Evolutionary conservation across 2,113 vertebrate species (phyloP).

Genomic region (Xenopus laevis): DNA sequence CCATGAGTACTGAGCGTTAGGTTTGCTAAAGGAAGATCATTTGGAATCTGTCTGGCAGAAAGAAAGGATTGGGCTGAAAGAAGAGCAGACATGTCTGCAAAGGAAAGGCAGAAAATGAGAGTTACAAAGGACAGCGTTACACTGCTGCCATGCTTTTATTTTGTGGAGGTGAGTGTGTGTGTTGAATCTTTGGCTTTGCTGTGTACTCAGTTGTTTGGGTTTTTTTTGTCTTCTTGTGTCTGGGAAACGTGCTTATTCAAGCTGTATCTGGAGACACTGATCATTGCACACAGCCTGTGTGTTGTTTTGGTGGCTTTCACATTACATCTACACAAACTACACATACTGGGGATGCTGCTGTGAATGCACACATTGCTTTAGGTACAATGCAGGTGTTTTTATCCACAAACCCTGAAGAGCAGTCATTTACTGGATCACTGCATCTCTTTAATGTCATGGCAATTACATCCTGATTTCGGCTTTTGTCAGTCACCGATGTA

Average conservation of each 20-base stretch:
- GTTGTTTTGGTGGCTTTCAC: not conserved
- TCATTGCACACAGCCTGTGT: not conserved
- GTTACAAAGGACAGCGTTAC: slow-evolving; percentile 91
- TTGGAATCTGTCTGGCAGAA: slow-evolving; percentile 32
- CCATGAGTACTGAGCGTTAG: slow-evolving; percentile 55
- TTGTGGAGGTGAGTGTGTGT: slow-evolving; percentile 84
- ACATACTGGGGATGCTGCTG: not conserved
- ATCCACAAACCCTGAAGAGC: too few species aligned
- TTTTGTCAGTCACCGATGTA: too few species aligned
- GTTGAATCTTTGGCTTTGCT: not conserved
- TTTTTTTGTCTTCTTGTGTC: not conserved
- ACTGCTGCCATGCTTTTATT: slow-evolving; percentile 94
- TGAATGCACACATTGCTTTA: slow-evolving; percentile 1
- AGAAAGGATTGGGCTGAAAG: slow-evolving; percentile 23
- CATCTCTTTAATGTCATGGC: too few species aligned
- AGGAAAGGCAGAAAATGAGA: slow-evolving; percentile 75
- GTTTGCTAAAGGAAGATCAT: slow-evolving; percentile 52
- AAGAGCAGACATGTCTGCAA: slow-evolving; percentile 76
- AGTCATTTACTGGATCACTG: too few species aligned
- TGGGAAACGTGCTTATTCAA: not conserved
- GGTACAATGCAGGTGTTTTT: slow-evolving; percentile 6
- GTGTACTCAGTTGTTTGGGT: too few species aligned
- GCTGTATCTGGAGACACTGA: not conserved
- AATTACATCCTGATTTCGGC: too few species aligned
- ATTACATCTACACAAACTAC: not conserved